Evolutionary conservation across 2,797 vertebrate species (phyloP), one percentile per base, ranked within the genome.

Genomic region (Chelmon rostratus): DNA sequence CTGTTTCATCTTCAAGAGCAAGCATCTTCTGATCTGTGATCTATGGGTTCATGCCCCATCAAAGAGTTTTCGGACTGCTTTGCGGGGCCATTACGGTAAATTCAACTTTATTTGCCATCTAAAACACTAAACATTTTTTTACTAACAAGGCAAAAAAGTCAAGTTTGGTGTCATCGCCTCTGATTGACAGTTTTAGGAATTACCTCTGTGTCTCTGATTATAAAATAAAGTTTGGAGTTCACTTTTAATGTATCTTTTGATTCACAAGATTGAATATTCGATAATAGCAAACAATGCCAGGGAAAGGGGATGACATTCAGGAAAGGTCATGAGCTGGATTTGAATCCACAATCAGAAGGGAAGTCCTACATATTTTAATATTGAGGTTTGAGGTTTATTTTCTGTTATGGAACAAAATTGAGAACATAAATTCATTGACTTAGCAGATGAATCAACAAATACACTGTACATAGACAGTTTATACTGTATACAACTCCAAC

Each of bases 241-340:
- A 38, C 1, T 11, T 10, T 42, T 42, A 5, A 42, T 42, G 25
- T n/a, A 25, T 37, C 13, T 38, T 66, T 37, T 38, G 28, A 42
- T 46, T 50, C 44, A 25, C 2, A 21, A 13, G 0, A 54, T 25
- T 54, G 18, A 53, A 58, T 38, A 53, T 68, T 56, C 25, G 0
- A 23, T 28, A 47, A 72, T 3, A 63, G 46, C 11, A 47, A 58
- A 65, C 12, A 13, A 38, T 46, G 42, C 56, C n/a, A 47, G 44
- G 10, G 31, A 68, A 46, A 42, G 46, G 35, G 4, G 25, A 3
- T 53, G 59, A 53, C 76, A 46, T 65, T 86, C 69, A 77, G n/a
- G 8, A 61, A 58, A 76, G 53, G 37, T 73, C 58, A 59, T 23
- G 5, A 59, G 44, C 28, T 52, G 63, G 11, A 62, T 33, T 2